Conservation (phyloP, 2,113 vertebrate species). For the Corydoras maculifer region DNA sequence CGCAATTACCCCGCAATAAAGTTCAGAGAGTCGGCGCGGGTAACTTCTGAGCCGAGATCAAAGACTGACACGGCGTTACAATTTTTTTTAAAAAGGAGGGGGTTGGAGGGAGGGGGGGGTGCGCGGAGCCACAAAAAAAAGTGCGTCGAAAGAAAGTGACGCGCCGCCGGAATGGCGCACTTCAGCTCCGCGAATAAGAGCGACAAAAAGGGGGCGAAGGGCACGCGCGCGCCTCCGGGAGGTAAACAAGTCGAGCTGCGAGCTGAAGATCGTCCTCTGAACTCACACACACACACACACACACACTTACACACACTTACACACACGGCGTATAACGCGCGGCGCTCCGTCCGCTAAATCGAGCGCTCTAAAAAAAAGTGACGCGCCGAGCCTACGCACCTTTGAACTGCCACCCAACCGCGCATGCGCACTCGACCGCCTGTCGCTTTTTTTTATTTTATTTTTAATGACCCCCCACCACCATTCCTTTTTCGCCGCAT, state of each 20-base stretch:
- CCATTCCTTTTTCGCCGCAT: neutral
- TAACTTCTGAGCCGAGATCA: too few species aligned
- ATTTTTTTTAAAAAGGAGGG: too few species aligned
- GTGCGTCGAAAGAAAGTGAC: neutral
- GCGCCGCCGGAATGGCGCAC: constrained; percentile 37
- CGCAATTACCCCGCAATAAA: too few species aligned
- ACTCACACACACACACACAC: too few species aligned
- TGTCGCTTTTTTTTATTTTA: constrained; percentile 9
- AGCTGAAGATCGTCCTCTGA: too few species aligned
- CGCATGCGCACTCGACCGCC: constrained; percentile 37
- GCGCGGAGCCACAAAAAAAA: too few species aligned
- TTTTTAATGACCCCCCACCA: neutral
- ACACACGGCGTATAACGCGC: too few species aligned
- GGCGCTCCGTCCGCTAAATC: neutral
- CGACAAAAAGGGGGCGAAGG: constrained; percentile 37
- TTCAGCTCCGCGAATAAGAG: neutral
- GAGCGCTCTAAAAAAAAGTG: constrained; percentile 6
- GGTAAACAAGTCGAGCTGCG: neutral
- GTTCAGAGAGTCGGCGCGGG: too few species aligned
- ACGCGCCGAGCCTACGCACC: neutral
- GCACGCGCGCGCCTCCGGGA: constrained; percentile 24
- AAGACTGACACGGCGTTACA: too few species aligned
- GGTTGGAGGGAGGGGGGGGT: too few species aligned
- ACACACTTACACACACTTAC: too few species aligned
- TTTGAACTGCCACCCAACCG: constrained; percentile 31